Percentiles rank a stretch among this genome's conserved stretches.
These are phyloP conservation scores for Limnephilus rhombicus DNA, from an alignment of 2,888 invertebrate species.

Conservation along the genomic window DNA sequence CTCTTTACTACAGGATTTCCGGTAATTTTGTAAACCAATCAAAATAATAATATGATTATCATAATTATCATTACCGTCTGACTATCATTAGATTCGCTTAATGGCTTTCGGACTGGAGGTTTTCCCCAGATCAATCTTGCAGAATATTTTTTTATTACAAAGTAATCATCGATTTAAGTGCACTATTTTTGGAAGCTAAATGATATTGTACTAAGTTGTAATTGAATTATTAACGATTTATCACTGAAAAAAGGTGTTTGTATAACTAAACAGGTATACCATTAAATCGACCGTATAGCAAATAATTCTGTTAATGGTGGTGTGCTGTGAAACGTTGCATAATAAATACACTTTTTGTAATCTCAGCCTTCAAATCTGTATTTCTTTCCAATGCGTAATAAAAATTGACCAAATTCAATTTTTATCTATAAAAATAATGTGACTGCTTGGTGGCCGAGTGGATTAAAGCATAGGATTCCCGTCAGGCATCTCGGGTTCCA, in stretches of 20 bases:
- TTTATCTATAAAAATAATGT: too few species aligned
- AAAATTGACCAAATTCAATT: too few species aligned
- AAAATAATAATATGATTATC: not conserved
- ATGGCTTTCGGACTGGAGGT: not conserved
- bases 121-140: not conserved
- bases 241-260: not conserved
- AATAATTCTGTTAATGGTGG: not conserved
- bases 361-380: not conserved
- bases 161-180: not conserved
- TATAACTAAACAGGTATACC: not conserved
- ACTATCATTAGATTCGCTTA: constrained; percentile 1
- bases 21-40: not conserved
- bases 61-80: not conserved
- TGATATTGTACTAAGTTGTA: not conserved
- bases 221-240: not conserved
- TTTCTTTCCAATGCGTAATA: too few species aligned
- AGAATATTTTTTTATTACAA: not conserved
- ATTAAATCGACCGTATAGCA: not conserved
- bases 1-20: not conserved
- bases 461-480: too few species aligned
- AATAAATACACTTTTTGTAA: not conserved
- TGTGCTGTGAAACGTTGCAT: not conserved
- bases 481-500: too few species aligned
- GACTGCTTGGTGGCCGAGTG: too few species aligned
- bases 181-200: not conserved